phyloP scores from a whole-genome alignment of 2,888 invertebrate species.

The Lissocephala sabroskyi region DNA sequence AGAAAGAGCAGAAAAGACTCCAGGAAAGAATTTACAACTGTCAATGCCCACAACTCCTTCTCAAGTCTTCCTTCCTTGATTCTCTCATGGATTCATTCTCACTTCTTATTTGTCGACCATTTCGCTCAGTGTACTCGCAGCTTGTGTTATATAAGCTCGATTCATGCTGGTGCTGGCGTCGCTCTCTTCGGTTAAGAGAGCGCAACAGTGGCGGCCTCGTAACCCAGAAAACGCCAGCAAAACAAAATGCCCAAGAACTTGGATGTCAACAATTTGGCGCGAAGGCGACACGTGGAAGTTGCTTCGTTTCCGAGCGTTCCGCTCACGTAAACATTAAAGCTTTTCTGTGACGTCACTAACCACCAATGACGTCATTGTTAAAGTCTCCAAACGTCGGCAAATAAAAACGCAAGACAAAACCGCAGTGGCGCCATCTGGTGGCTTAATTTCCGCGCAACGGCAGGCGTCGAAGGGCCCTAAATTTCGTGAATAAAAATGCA shows the following conservation, averaged over 20 bases:
- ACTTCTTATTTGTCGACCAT: background rate
- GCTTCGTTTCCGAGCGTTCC: conserved; percentile 26
- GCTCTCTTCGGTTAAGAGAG: conserved; percentile 5
- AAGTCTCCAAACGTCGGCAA: background rate
- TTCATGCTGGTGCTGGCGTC: background rate
- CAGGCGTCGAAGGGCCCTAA: too few species aligned
- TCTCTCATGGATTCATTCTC: too few species aligned
- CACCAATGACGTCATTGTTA: conserved; percentile 44
- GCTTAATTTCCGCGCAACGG: too few species aligned
- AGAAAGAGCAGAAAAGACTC: too few species aligned
- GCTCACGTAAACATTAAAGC: conserved; percentile 44
- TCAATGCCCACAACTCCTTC: background rate
- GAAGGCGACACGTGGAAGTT: conserved; percentile 41
- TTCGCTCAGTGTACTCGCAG: conserved; percentile 17
- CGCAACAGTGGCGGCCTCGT: conserved; percentile 28
- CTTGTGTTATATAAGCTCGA: conserved; percentile 52
- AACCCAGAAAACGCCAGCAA: conserved; percentile 52
- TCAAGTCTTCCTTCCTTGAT: too few species aligned
- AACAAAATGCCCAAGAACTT: conserved; percentile 31
- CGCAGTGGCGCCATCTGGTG: background rate
- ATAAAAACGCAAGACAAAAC: background rate
- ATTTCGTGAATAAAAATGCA: too few species aligned
- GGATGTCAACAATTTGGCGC: conserved; percentile 50
- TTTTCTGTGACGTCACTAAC: conserved; percentile 53
- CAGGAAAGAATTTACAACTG: too few species aligned